A percentile compares a stretch with the other conserved stretches of the same genome.
Conservation (phyloP, 2,113 vertebrate species). For the Lucifuga dentata region DNA sequence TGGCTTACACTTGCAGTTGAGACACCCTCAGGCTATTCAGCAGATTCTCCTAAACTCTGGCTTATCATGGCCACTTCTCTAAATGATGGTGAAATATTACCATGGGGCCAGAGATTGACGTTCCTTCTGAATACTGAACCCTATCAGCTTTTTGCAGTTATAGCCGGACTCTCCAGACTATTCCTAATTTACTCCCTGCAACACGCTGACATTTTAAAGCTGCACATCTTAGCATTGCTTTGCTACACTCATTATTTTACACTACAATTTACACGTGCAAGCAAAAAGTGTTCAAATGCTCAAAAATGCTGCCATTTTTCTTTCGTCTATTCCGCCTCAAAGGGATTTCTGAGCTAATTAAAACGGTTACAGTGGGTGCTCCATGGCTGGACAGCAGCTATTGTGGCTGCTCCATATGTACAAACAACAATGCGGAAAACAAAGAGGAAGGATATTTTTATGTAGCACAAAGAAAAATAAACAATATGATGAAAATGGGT, state of each 20-base stretch:
- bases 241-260: slow-evolving; percentile 46
- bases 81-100: slow-evolving; percentile 69
- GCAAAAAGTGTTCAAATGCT: slow-evolving; percentile 42
- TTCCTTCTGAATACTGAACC: slow-evolving; percentile 45
- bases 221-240: slow-evolving; percentile 44
- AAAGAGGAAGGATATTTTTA: slow-evolving; percentile 7
- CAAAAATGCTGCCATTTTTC: slow-evolving; percentile 47
- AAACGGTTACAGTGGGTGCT: slow-evolving; percentile 32
- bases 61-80: slow-evolving; percentile 53
- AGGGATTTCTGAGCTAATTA: slow-evolving; percentile 58
- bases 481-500: slow-evolving; percentile 30
- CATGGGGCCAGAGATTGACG: slow-evolving; percentile 12
- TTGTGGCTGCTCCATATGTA: slow-evolving; percentile 1
- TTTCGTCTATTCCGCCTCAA: slow-evolving; percentile 22
- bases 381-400: slow-evolving; percentile 22
- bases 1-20: slow-evolving; percentile 38
- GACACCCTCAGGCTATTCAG: slow-evolving; percentile 39
- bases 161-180: slow-evolving; percentile 11
- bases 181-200: slow-evolving; percentile 24
- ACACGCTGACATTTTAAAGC: slow-evolving; percentile 67
- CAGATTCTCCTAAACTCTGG: not conserved
- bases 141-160: slow-evolving; percentile 54
- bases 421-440: slow-evolving; percentile 18
- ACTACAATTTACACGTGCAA: slow-evolving; percentile 30
- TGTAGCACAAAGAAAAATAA: slow-evolving; percentile 12